Percentiles rank a stretch among this genome's conserved stretches.
Conservation (phyloP, 1,140 invertebrate genomes). For the Aphaenogaster rudis region DNA sequence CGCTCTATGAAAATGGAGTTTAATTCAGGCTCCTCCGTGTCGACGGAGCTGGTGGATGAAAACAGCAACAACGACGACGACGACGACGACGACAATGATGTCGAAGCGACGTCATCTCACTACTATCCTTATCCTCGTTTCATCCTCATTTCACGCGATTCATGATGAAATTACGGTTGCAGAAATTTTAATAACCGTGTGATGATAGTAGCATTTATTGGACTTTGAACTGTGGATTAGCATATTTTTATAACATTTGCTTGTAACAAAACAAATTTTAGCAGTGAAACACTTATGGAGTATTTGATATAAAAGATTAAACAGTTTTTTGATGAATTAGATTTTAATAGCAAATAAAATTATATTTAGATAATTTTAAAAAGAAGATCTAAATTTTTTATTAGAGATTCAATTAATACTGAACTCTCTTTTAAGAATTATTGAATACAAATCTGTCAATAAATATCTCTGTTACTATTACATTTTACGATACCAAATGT, state of each 20-base stretch:
- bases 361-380: neutral
- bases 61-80: constrained; percentile 50
- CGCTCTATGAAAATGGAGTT: constrained; percentile 74
- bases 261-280: neutral
- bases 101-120: constrained; percentile 24
- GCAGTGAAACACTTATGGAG: neutral
- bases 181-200: constrained; percentile 29
- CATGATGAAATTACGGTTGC: neutral
- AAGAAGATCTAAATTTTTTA: neutral
- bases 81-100: constrained; percentile 25
- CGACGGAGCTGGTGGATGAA: constrained; percentile 44
- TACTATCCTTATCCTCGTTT: constrained; percentile 19
- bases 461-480: neutral
- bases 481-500: neutral
- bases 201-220: neutral
- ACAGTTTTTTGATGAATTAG: neutral
- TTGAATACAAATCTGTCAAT: neutral
- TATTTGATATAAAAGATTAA: neutral
- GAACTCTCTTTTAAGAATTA: neutral
- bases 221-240: neutral
- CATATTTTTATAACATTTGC: neutral
- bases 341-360: neutral
- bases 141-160: neutral
- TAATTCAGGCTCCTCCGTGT: constrained; percentile 68
- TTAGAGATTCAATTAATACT: neutral